Conservation (phyloP, 2,888 invertebrate species). For the Cheilosia urbana region DNA sequence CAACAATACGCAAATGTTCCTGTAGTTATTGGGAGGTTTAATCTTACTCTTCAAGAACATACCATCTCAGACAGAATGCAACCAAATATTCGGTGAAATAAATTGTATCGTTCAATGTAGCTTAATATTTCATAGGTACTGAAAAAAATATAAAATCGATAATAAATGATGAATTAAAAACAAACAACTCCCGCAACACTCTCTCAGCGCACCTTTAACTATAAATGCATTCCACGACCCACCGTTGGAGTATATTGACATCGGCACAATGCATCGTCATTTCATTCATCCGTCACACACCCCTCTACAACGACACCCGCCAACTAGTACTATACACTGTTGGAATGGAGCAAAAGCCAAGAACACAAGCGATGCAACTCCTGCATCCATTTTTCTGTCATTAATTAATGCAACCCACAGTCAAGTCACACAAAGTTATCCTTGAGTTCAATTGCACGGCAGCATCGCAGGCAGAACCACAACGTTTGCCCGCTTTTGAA, state of each 20-base stretch:
- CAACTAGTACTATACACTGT: conserved; percentile 16
- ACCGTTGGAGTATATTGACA: conserved; percentile 42
- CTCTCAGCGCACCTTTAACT: neutral
- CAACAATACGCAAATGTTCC: no score
- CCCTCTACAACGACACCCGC: conserved; percentile 3
- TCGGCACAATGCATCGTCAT: conserved; percentile 52
- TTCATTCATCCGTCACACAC: conserved; percentile 40
- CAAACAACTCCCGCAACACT: conserved; percentile 14
- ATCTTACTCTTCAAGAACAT: no score
- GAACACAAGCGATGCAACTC: conserved; percentile 45
- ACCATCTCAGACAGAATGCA: no score
- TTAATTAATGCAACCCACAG: conserved; percentile 72
- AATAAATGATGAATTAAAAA: conserved; percentile 20
- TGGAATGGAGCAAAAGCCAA: conserved; percentile 33
- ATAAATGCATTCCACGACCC: conserved; percentile 14
- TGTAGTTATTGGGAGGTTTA: no score
- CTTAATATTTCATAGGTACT: no score
- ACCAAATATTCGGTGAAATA: no score
- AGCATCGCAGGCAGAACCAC: conserved; percentile 42
- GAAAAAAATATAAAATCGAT: no score
- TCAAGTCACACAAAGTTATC: conserved; percentile 62
- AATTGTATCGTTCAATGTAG: no score
- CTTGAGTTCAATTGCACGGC: conserved; percentile 70
- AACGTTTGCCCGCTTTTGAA: conserved; percentile 60
- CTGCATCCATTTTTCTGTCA: conserved; percentile 68